Conservation (phyloP, 2,888 invertebrate genomes). For the Hylaea fasciaria region DNA sequence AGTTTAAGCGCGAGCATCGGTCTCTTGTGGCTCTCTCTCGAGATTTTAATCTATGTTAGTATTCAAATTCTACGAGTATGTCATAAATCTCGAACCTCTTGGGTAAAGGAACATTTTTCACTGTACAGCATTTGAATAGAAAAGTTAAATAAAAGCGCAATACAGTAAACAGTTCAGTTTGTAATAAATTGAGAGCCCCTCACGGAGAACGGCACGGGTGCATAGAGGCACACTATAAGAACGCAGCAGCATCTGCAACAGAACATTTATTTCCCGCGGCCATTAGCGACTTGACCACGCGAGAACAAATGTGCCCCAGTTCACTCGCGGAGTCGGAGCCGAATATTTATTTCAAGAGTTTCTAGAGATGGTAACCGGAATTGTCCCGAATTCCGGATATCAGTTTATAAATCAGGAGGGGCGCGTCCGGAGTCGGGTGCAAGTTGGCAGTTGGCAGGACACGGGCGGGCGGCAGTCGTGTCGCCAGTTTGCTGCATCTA, state of each 20-base stretch:
- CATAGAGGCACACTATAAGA: constrained; percentile 25
- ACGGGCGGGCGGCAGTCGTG: constrained; percentile 41
- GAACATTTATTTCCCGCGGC: constrained; percentile 49
- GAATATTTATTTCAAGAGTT: constrained; percentile 47
- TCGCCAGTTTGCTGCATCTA: constrained; percentile 32
- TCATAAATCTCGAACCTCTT: constrained; percentile 23
- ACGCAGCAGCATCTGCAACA: constrained; percentile 38
- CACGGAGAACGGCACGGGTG: constrained; percentile 13
- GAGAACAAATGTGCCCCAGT: constrained; percentile 46
- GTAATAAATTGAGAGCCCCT: constrained; percentile 25
- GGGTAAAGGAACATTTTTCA: constrained; percentile 26
- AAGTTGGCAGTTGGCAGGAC: constrained; percentile 51
- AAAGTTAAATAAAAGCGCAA: constrained; percentile 5
- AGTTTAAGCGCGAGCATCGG: constrained; percentile 29
- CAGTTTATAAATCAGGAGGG: constrained; percentile 68
- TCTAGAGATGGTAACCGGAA: constrained; percentile 45
- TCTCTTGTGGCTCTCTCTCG: constrained; percentile 16
- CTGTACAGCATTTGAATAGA: constrained; percentile 15
- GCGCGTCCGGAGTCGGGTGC: constrained; percentile 57
- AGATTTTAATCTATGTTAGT: constrained; percentile 24
- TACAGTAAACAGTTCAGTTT: constrained; percentile 20
- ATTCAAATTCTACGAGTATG: constrained; percentile 11
- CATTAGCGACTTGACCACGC: constrained; percentile 46
- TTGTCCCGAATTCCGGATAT: constrained; percentile 56
- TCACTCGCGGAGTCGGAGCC: constrained; percentile 40